Percentiles rank a stretch among this genome's conserved stretches.
phyloP scores from a whole-genome alignment of 92 coral and sea anemone genomes.

The Siderastrea siderea region DNA sequence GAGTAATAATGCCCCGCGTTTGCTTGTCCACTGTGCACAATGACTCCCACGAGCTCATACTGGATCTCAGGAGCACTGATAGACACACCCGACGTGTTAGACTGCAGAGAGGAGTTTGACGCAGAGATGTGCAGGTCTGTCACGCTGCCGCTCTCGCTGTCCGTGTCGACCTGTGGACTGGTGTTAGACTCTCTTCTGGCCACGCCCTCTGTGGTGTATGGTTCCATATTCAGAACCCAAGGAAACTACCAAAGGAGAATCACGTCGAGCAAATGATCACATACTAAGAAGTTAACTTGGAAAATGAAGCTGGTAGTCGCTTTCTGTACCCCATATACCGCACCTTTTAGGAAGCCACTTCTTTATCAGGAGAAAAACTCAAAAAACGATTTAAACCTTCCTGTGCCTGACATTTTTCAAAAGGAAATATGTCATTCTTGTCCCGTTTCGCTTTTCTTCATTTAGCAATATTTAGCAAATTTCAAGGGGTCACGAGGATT shows the following conservation, averaged over 20 bases:
- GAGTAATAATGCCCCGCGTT: slow-evolving; percentile 93
- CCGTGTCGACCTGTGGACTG: slow-evolving; percentile 50
- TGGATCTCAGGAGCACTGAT: slow-evolving; percentile 76
- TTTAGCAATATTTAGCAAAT: too few relatives aligned
- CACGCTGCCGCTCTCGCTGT: slow-evolving; percentile 78
- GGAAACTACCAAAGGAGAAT: slow-evolving; percentile 55
- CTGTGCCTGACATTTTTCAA: too few relatives aligned
- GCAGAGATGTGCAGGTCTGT: slow-evolving; percentile 76
- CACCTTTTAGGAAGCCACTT: too few relatives aligned
- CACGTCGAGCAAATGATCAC: too few relatives aligned
- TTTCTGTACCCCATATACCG: too few relatives aligned
- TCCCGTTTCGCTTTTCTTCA: too few relatives aligned
- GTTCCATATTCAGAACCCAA: slow-evolving; percentile 92
- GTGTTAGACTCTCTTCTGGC: slow-evolving; percentile 73
- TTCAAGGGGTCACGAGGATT: too few relatives aligned
- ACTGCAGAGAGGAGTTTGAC: slow-evolving; percentile 77
- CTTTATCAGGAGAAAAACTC: too few relatives aligned
- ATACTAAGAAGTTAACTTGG: too few relatives aligned
- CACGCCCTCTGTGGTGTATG: slow-evolving; percentile 91
- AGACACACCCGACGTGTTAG: slow-evolving; percentile 57
- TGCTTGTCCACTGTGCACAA: slow-evolving; percentile 94
- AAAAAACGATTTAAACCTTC: too few relatives aligned
- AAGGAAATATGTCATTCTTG: too few relatives aligned
- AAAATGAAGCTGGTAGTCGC: not conserved
- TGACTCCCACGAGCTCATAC: slow-evolving; percentile 86